Percentiles rank a stretch among this genome's conserved stretches.
Conservation (phyloP, 2,797 vertebrate genomes). For the Ceryle rudis region DNA sequence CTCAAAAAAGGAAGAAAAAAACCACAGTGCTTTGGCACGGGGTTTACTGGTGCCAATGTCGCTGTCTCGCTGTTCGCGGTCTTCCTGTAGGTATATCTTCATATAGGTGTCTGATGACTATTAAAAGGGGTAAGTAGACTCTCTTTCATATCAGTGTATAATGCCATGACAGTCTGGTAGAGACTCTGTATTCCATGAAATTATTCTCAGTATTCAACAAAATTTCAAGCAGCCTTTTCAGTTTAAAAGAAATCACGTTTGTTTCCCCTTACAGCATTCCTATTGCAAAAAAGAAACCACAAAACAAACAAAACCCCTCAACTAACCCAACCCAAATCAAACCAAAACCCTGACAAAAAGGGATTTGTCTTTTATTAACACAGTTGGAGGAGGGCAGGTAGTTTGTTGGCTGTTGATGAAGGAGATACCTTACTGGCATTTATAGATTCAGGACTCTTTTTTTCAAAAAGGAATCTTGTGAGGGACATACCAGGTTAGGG, state of each 20-base stretch:
- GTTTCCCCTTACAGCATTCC: background rate
- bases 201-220: background rate
- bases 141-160: background rate
- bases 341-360: background rate
- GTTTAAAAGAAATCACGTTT: background rate
- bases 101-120: background rate
- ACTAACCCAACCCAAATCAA: background rate
- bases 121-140: background rate
- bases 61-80: no score
- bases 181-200: background rate
- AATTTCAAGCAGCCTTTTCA: background rate
- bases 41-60: no score
- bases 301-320: background rate
- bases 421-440: background rate
- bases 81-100: background rate
- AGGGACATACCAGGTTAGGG: background rate
- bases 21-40: no score
- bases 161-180: background rate
- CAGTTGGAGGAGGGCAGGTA: background rate
- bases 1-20: no score
- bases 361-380: background rate
- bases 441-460: background rate
- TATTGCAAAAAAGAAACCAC: background rate
- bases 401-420: background rate
- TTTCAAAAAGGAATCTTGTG: background rate